These are phyloP conservation scores for Eueremaeus valkanovi DNA, from an alignment of 2,888 invertebrate species.

Conservation along the genomic window DNA sequence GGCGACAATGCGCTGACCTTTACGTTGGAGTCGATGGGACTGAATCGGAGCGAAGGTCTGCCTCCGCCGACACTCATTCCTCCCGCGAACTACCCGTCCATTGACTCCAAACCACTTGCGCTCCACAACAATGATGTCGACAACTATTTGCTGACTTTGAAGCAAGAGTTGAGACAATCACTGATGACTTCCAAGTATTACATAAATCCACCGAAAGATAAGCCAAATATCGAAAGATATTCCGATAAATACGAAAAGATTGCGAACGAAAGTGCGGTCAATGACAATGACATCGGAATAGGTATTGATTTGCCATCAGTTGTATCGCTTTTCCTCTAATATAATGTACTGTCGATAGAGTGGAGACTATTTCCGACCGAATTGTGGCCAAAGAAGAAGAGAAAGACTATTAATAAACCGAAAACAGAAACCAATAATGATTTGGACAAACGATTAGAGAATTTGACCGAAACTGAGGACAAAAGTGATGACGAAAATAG, in stretches of 20 bases:
- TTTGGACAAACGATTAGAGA: not conserved
- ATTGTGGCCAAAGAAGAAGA: conserved; percentile 18
- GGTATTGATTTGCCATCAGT: not conserved
- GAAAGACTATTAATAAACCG: not conserved
- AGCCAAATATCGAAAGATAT: conserved; percentile 32
- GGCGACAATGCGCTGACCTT: conserved; percentile 28
- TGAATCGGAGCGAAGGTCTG: conserved; percentile 22
- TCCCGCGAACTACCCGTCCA: conserved; percentile 20
- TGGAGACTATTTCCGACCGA: conserved; percentile 37
- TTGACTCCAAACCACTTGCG: conserved; percentile 38
- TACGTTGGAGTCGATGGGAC: conserved; percentile 32
- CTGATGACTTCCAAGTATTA: conserved; percentile 34
- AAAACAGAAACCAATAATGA: conserved; percentile 11
- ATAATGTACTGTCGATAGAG: conserved; percentile 9
- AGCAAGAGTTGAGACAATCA: conserved; percentile 33
- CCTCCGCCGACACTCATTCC: conserved; percentile 28
- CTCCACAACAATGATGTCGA: conserved; percentile 37
- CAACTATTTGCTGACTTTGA: conserved; percentile 31
- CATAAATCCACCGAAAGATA: conserved; percentile 15
- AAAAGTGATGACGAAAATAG: conserved; percentile 35
- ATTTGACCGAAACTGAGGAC: conserved; percentile 19
- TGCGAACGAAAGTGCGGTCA: not conserved
- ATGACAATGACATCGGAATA: not conserved
- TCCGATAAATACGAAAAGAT: conserved; percentile 39
- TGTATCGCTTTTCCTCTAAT: not conserved